Evolutionary conservation across 1,140 invertebrate genomes (phyloP).

Genomic region (Brachionus koreanus): DNA sequence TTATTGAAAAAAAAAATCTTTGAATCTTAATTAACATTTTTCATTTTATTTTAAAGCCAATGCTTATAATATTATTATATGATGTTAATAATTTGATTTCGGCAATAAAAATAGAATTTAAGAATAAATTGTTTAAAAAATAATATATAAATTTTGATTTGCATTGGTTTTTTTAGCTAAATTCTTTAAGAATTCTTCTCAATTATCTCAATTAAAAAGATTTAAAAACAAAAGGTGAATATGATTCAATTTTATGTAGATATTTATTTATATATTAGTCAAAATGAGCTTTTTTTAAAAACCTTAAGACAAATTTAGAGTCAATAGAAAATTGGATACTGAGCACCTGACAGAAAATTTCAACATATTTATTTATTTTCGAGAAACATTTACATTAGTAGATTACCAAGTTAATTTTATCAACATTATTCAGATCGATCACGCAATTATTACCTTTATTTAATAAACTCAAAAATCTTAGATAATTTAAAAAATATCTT

Average conservation of each 20-base stretch:
- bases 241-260: no score
- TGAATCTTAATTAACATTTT: background rate
- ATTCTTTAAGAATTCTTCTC: no score
- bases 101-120: background rate
- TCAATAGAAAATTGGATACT: background rate
- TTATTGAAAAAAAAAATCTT: background rate
- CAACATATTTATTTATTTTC: background rate
- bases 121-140: background rate
- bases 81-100: background rate
- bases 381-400: conserved; percentile 3
- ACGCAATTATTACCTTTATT: background rate
- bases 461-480: background rate
- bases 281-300: background rate
- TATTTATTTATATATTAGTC: background rate
- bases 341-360: background rate
- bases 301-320: background rate
- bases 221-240: background rate
- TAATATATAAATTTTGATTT: background rate
- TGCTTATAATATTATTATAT: background rate
- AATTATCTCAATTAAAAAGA: no score
- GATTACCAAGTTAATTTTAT: background rate
- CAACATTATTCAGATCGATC: background rate
- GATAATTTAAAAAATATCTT: background rate
- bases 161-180: background rate
- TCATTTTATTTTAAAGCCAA: background rate